phyloP scores from a whole-genome alignment of 2,888 invertebrate genomes.

The Pterostichus niger region DNA sequence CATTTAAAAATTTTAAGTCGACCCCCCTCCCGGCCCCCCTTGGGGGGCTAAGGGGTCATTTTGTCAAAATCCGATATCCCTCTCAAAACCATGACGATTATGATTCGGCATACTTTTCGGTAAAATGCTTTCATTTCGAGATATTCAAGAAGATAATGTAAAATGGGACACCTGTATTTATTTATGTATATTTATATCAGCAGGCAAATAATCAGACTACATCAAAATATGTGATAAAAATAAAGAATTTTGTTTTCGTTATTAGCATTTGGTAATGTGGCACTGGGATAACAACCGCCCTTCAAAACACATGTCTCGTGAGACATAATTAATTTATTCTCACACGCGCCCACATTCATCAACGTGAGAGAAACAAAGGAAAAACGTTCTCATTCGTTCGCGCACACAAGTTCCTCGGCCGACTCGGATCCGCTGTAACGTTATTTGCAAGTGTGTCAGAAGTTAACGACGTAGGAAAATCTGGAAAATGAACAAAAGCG shows the following conservation, averaged over 20 bases:
- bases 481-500: slow-evolving; percentile 40
- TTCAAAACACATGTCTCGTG: slow-evolving; percentile 19
- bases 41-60: too few species aligned
- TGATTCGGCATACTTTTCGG: too few species aligned
- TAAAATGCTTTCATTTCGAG: too few species aligned
- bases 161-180: too few species aligned
- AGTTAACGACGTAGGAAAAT: slow-evolving; percentile 52
- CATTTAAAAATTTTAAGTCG: too few species aligned
- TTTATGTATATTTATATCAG: too few species aligned
- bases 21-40: too few species aligned
- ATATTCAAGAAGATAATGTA: too few species aligned
- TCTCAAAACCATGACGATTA: too few species aligned
- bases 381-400: slow-evolving; percentile 16
- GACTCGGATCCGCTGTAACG: slow-evolving; percentile 32
- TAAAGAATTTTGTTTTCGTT: neutral
- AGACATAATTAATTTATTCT: slow-evolving; percentile 35
- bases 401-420: neutral
- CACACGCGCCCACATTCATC: slow-evolving; percentile 2
- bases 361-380: slow-evolving; percentile 32
- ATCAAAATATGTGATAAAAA: neutral
- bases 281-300: neutral
- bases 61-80: too few species aligned
- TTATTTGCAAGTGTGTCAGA: slow-evolving; percentile 48
- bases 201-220: too few species aligned
- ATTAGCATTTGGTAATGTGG: neutral